phyloP scores from a whole-genome alignment of 2,113 vertebrate genomes.

The Hipposideros armiger region DNA sequence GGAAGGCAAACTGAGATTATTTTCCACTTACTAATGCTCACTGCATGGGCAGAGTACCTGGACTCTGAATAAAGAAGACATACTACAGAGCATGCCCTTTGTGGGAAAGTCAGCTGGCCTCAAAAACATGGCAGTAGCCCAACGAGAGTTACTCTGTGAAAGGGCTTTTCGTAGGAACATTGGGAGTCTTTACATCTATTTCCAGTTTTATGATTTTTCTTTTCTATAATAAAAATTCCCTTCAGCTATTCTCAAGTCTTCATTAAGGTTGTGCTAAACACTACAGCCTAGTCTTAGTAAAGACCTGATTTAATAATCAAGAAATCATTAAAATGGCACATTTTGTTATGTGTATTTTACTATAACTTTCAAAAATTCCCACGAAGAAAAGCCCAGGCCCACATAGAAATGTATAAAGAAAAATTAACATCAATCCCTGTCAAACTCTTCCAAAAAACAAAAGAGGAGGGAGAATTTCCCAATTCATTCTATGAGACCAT shows the following conservation, averaged over 20 bases:
- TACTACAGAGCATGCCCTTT: not conserved
- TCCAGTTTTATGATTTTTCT: slow-evolving; percentile 10
- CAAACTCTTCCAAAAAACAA: slow-evolving; percentile 1
- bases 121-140: not conserved
- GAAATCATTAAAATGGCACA: not conserved
- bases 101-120: not conserved
- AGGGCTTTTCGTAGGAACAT: not conserved
- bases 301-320: not conserved
- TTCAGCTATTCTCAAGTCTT: slow-evolving; percentile 10
- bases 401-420: not conserved
- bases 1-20: not conserved
- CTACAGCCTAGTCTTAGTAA: not conserved
- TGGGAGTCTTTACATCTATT: not conserved
- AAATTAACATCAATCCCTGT: not conserved
- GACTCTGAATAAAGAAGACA: not conserved
- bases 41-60: no score
- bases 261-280: not conserved
- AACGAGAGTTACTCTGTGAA: not conserved
- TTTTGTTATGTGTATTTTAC: not conserved
- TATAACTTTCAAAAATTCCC: not conserved
- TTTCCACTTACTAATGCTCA: not conserved
- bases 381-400: not conserved
- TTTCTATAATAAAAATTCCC: slow-evolving; percentile 3
- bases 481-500: not conserved
- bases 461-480: not conserved